Evolutionary conservation across 1,140 invertebrate genomes (phyloP).

Genomic region (Palaemon carinicauda): DNA sequence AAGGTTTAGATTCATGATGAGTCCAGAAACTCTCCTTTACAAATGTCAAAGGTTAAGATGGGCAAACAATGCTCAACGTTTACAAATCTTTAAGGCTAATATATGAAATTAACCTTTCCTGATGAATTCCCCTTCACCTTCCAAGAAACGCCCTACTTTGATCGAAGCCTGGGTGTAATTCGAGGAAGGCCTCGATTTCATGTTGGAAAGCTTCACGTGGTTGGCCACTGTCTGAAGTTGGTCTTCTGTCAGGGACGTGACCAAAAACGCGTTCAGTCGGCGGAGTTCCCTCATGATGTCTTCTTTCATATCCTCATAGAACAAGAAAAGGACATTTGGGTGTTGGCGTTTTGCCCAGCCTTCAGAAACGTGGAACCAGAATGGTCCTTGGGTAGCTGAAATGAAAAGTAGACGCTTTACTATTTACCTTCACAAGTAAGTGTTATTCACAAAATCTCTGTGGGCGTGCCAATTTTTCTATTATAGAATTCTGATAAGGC

Average conservation of each 20-base stretch:
- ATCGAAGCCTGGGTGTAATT: neutral
- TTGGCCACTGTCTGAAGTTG: neutral
- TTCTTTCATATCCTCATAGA: slow-evolving; percentile 33
- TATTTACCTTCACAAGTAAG: too few species aligned
- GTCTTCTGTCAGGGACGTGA: neutral
- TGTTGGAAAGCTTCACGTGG: neutral
- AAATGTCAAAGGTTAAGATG: too few species aligned
- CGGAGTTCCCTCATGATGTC: neutral
- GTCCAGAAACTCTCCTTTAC: neutral
- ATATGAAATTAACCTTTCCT: slow-evolving; percentile 22
- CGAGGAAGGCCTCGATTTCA: neutral
- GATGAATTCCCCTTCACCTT: neutral
- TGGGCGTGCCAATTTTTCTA: too few species aligned
- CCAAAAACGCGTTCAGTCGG: slow-evolving; percentile 7
- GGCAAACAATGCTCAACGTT: too few species aligned
- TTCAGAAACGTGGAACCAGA: neutral
- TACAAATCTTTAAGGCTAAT: too few species aligned
- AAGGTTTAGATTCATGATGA: neutral
- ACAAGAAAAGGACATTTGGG: slow-evolving; percentile 14
- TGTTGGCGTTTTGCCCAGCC: slow-evolving; percentile 2
- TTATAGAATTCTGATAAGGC: too few species aligned
- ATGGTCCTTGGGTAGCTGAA: neutral
- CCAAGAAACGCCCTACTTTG: neutral
- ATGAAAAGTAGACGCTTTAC: too few species aligned
- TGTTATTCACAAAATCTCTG: too few species aligned